Conservation (phyloP, 2,888 invertebrate species). For the Drosophila longiperda region DNA sequence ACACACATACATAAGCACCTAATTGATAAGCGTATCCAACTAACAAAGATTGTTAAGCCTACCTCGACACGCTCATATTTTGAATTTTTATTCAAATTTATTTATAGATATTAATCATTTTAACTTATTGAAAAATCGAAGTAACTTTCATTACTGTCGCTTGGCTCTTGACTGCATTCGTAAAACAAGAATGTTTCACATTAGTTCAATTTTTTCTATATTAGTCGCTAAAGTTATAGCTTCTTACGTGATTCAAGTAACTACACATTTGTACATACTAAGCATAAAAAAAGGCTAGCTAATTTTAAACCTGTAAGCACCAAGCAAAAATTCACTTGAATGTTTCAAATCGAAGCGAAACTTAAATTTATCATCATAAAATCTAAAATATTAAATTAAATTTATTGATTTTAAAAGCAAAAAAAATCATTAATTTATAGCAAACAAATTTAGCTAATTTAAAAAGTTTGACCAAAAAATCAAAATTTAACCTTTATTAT, state of each 20-base stretch:
- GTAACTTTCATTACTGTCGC: constrained; percentile 25
- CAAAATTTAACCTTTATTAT: constrained; percentile 2
- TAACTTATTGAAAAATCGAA: constrained; percentile 60
- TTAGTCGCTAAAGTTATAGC: constrained; percentile 47
- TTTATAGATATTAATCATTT: constrained; percentile 33
- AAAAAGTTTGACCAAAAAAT: constrained; percentile 13
- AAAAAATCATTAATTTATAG: constrained; percentile 25
- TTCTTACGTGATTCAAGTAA: constrained; percentile 25
- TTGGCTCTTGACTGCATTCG: constrained; percentile 38
- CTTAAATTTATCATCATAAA: constrained; percentile 23
- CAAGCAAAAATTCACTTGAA: constrained; percentile 18
- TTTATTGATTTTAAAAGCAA: constrained; percentile 29
- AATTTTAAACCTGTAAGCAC: constrained; percentile 29
- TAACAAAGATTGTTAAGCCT: constrained; percentile 68
- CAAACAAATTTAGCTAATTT: constrained; percentile 38
- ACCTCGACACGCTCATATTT: constrained; percentile 77
- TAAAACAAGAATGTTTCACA: constrained; percentile 22
- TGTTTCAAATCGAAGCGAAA: constrained; percentile 10
- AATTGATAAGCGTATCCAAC: constrained; percentile 67
- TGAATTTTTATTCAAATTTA: constrained; percentile 44
- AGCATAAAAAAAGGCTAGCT: constrained; percentile 53
- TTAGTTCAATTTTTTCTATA: constrained; percentile 47
- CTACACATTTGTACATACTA: constrained; percentile 55
- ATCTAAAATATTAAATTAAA: constrained; percentile 17
- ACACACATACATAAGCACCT: constrained; percentile 45